phyloP scores from a whole-genome alignment of 2,113 vertebrate genomes.

The Psophia crepitans region DNA sequence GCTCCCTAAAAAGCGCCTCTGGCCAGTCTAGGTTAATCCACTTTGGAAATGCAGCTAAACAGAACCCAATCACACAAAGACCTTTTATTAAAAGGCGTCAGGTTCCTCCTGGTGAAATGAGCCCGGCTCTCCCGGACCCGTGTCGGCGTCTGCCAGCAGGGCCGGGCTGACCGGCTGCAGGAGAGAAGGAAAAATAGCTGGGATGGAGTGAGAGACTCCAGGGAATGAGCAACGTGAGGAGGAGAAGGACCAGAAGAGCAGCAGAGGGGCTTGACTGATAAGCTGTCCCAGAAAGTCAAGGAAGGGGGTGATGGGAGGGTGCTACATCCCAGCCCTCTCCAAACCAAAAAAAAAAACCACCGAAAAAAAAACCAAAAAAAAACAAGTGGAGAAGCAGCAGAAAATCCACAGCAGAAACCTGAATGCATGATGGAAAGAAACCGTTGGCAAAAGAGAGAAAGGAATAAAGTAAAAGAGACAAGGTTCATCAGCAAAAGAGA shows the following conservation, averaged over 20 bases:
- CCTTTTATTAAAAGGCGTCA: background rate
- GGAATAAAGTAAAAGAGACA: background rate
- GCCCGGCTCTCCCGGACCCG: accelerated
- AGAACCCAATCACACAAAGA: background rate
- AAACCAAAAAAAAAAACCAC: background rate
- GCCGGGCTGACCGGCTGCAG: background rate
- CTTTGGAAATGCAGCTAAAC: background rate
- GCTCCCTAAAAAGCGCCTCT: background rate
- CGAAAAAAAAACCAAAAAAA: too few relatives aligned
- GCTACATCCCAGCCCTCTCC: background rate
- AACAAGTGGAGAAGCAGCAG: background rate
- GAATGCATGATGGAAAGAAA: background rate
- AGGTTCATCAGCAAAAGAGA: background rate
- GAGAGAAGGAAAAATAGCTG: background rate
- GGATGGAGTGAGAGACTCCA: background rate
- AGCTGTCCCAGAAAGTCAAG: background rate
- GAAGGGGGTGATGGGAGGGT: background rate
- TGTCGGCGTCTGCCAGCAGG: background rate
- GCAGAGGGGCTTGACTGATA: background rate
- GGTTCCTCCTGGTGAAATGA: background rate
- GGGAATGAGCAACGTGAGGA: background rate
- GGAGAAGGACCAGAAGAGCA: background rate
- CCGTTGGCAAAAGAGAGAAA: background rate
- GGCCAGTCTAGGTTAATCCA: background rate
- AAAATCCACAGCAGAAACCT: background rate